Evolutionary conservation across 2,888 invertebrate species (phyloP).

Genomic region (Micropterix aruncella): DNA sequence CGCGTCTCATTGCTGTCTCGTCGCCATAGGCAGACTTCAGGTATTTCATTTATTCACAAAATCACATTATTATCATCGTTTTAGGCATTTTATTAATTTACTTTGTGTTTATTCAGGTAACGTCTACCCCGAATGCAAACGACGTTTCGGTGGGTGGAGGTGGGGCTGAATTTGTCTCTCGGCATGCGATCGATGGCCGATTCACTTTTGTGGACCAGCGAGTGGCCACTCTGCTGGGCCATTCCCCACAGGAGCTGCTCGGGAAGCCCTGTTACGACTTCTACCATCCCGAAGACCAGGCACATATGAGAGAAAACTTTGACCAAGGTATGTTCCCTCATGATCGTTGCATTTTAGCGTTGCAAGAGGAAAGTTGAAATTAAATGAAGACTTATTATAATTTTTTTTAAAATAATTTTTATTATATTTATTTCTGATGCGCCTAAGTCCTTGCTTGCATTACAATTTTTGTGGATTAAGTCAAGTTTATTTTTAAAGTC

Average conservation of each 20-base stretch:
- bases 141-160: slow-evolving; percentile 79
- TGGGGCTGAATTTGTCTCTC: slow-evolving; percentile 88
- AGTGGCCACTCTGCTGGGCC: slow-evolving; percentile 81
- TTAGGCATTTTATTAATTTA: neutral
- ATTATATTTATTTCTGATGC: no score
- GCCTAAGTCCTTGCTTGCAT: no score
- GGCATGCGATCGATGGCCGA: slow-evolving; percentile 93
- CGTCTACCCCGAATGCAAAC: slow-evolving; percentile 86
- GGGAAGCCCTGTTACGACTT: slow-evolving; percentile 96
- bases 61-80: no score
- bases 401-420: no score
- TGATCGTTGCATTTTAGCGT: no score
- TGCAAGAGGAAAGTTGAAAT: no score
- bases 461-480: no score
- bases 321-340: slow-evolving; percentile 78
- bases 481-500: no score
- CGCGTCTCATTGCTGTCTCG: slow-evolving; percentile 86
- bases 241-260: slow-evolving; percentile 86
- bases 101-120: slow-evolving; percentile 46
- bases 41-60: no score
- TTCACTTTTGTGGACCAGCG: slow-evolving; percentile 98
- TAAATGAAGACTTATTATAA: no score
- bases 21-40: slow-evolving; percentile 95
- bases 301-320: slow-evolving; percentile 95
- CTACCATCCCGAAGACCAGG: slow-evolving; percentile 94